Base-by-base conservation (phyloP, 2,797 vertebrate species). In the Ctenosaura bakeri region DNA sequence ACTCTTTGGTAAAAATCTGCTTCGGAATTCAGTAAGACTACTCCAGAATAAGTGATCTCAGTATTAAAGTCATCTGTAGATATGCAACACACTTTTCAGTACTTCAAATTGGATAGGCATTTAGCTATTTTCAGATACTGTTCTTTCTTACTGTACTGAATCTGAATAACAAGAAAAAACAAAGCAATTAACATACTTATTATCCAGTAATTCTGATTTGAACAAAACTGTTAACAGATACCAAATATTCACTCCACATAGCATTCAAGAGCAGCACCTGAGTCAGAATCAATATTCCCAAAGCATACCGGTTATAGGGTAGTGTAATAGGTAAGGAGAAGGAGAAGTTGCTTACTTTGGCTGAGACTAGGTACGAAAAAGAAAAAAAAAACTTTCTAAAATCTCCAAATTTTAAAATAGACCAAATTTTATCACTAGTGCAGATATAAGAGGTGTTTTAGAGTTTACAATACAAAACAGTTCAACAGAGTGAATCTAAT, bases 321-420 rank as follows among this genome's bases (percentile, higher is more conserved):
- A 90, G 83, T 64, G 83, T 46, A 71, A 93, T 86, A 8, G 56
- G 20, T 29, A 89, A 89, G 38, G 92, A 91, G 93, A 85, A 95
- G 79, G 91, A 85, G 94, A 94, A 91, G 13, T 35, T 7, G 88
- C 76, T 50, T 84, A 0, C 77, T 73, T 89, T 12, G 85, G 42
- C 42, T 46, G 42, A 92, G 80, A 86, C 79, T 8, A 83, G 93
- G 78, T 84, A 69, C 89, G 93, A 91, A 85, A 77, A 89, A 56
- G 92, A 92, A 91, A 90, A 91, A 88, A 92, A 38, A 56, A 20
- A 1, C 20, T 5, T 6, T 29, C 69, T 80, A 93, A 89, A 0
- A 14, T 73, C 1, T 69, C 46, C 50, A 71, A 83, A 78, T 91
- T 50, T 14, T 32, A 88, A 90, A 76, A 2, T 93, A 78, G 46